Evolutionary conservation across 1,140 invertebrate species (phyloP).

Genomic region (Halictus rubicundus): DNA sequence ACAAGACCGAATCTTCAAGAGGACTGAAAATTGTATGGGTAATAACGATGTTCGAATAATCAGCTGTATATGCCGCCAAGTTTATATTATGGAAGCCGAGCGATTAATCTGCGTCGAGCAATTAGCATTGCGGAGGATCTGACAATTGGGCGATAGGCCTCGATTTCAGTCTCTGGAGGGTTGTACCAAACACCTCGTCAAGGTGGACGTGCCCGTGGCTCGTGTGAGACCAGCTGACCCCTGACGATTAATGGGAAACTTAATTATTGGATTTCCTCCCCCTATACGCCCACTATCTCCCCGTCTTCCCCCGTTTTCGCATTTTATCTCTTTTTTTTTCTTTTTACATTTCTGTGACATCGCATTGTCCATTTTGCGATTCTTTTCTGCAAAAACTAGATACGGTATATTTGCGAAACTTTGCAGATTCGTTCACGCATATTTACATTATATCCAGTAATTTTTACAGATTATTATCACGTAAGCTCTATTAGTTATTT

Average conservation of each 20-base stretch:
- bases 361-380: too few relatives aligned
- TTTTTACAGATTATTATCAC: too few relatives aligned
- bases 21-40: neutral
- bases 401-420: too few relatives aligned
- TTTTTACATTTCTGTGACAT: too few relatives aligned
- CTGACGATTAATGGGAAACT: constrained; percentile 76
- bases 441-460: too few relatives aligned
- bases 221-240: constrained; percentile 71
- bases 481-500: too few relatives aligned
- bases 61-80: neutral
- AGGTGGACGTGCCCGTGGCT: constrained; percentile 40
- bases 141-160: constrained; percentile 17
- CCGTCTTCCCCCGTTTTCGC: neutral
- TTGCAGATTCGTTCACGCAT: too few relatives aligned
- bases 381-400: too few relatives aligned
- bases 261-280: constrained; percentile 67
- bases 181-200: constrained; percentile 42
- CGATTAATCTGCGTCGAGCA: constrained; percentile 17
- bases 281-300: neutral
- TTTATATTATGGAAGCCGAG: constrained; percentile 4
- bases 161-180: constrained; percentile 37
- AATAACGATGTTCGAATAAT: neutral
- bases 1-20: too few relatives aligned
- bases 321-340: neutral
- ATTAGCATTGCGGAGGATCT: constrained; percentile 35